phyloP scores from a whole-genome alignment of 2,113 vertebrate species.

The Platichthys flesus region DNA sequence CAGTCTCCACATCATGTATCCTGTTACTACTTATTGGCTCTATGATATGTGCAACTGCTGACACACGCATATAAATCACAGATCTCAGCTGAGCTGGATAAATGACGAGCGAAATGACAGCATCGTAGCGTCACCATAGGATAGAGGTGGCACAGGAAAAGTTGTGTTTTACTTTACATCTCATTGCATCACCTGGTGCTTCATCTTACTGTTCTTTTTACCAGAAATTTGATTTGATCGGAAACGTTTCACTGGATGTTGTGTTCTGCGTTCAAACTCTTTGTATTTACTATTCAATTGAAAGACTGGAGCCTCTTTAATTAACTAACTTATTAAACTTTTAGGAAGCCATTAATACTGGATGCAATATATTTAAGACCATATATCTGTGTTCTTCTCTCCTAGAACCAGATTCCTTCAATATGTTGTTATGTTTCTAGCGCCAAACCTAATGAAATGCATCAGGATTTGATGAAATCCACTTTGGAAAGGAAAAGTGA shows the following conservation, averaged over 20 bases:
- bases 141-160: not conserved
- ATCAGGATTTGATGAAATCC: too few species aligned
- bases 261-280: not conserved
- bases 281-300: not conserved
- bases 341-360: not conserved
- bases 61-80: not conserved
- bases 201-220: not conserved
- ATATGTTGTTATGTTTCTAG: too few species aligned
- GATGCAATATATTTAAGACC: not conserved
- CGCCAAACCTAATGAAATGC: too few species aligned
- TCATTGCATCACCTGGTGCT: not conserved
- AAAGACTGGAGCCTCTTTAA: slow-evolving; percentile 6
- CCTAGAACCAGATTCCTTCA: too few species aligned
- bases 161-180: not conserved
- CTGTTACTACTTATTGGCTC: not conserved
- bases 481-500: too few species aligned
- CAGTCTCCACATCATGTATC: not conserved
- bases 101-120: not conserved
- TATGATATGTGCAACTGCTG: not conserved
- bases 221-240: not conserved
- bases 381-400: too few species aligned
- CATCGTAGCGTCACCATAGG: not conserved
- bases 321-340: slow-evolving; percentile 1
- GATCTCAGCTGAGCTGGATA: slow-evolving; percentile 4
- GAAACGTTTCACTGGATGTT: not conserved